A percentile compares a stretch with the other conserved stretches of the same genome.
phyloP scores from a whole-genome alignment of 2,113 vertebrate genomes.

The Pantherophis guttatus region DNA sequence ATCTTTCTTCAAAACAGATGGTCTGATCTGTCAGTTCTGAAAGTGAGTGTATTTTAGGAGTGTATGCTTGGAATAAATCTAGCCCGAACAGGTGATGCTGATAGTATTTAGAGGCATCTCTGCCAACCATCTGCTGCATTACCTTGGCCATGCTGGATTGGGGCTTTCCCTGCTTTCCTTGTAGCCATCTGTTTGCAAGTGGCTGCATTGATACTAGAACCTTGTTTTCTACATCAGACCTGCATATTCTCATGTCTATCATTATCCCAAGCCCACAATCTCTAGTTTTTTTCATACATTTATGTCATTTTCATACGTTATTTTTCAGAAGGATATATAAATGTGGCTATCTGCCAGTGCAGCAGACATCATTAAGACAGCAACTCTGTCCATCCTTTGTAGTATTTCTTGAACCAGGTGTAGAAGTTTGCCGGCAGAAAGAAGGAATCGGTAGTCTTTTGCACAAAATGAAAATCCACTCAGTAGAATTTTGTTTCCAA shows the following conservation, averaged over 20 bases:
- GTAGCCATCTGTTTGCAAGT: background rate
- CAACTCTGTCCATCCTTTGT: background rate
- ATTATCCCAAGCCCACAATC: background rate
- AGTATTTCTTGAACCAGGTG: background rate
- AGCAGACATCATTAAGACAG: background rate
- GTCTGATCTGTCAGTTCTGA: conserved; percentile 1
- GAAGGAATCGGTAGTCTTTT: background rate
- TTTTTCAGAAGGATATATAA: background rate
- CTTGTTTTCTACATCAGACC: background rate
- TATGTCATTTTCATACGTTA: background rate
- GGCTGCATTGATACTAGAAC: background rate
- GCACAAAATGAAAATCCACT: background rate
- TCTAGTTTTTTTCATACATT: background rate
- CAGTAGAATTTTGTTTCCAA: background rate
- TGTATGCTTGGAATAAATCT: background rate
- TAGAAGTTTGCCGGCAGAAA: background rate
- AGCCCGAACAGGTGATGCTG: background rate
- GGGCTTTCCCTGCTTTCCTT: background rate
- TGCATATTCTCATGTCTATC: background rate
- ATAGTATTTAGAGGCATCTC: background rate
- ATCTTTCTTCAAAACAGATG: background rate
- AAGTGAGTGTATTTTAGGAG: background rate
- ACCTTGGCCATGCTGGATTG: background rate
- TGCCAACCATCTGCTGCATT: background rate
- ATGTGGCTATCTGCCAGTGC: background rate